Percentiles rank a stretch among this genome's conserved stretches.
Conservation (phyloP, 2,888 invertebrate species). For the Eremobia ochroleuca region DNA sequence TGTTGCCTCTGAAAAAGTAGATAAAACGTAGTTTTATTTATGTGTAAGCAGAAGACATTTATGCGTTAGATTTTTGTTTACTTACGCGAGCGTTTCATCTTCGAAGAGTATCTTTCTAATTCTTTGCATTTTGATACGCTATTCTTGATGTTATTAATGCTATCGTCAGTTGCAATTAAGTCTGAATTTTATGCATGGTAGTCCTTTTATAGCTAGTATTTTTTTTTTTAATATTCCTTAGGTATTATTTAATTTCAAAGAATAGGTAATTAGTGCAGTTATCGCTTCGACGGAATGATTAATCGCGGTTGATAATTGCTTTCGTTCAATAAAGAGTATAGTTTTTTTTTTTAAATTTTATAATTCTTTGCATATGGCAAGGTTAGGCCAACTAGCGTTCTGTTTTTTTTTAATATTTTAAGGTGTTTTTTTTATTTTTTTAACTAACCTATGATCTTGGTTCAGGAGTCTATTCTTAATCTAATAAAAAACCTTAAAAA, state of each 20-base stretch:
- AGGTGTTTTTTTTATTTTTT: neutral
- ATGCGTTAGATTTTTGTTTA: too few species aligned
- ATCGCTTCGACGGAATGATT: neutral
- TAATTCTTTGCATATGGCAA: neutral
- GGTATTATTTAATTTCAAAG: constrained; percentile 4
- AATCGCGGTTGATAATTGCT: neutral
- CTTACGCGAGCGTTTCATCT: constrained; percentile 17
- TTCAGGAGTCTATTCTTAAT: neutral
- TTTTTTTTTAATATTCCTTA: neutral
- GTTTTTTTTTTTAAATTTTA: neutral
- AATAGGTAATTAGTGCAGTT: constrained; percentile 17
- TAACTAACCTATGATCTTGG: neutral
- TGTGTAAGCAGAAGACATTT: too few species aligned
- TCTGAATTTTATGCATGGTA: neutral
- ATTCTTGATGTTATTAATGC: neutral
- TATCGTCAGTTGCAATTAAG: neutral
- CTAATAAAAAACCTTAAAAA: neutral
- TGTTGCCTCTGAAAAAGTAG: constrained; percentile 15
- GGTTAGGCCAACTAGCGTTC: neutral
- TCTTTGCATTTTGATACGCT: neutral
- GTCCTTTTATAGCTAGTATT: constrained; percentile 17
- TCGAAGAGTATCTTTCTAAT: constrained; percentile 3
- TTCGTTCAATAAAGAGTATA: neutral
- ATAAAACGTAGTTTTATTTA: neutral
- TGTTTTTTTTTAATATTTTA: neutral